Conservation (phyloP, 23 tunicate species). For the Clavelina lepadiformis region DNA sequence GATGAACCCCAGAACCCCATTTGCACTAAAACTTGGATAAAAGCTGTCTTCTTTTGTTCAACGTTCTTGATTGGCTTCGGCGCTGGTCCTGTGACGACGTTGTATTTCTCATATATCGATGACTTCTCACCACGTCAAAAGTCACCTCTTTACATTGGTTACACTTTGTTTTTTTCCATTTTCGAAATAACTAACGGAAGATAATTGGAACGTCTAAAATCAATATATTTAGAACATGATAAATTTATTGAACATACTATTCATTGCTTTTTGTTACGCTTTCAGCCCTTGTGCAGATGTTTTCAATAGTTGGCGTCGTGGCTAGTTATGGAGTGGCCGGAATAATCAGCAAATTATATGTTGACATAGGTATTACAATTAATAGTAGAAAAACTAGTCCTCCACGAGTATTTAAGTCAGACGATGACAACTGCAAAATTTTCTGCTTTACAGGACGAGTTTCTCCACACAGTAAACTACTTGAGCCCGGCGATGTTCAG, state of each 20-base stretch:
- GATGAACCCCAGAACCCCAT: no score
- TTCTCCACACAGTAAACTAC: background rate
- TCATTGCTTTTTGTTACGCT: background rate
- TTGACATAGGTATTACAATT: constrained; percentile 24
- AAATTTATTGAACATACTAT: background rate
- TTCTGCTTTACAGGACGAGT: constrained; percentile 17
- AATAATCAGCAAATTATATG: constrained; percentile 7
- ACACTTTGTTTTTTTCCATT: no score
- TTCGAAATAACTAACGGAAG: no score
- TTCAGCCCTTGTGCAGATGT: constrained; percentile 26
- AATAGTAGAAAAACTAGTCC: no score
- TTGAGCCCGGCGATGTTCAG: constrained; percentile 15
- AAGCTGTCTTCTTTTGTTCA: constrained; percentile 12
- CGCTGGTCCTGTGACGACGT: constrained; percentile 27
- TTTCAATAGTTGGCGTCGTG: constrained; percentile 19
- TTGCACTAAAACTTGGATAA: constrained; percentile 11
- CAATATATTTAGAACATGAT: no score
- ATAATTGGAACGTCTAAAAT: no score
- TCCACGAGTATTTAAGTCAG: no score
- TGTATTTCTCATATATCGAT: constrained; percentile 37
- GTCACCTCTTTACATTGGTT: constrained; percentile 20
- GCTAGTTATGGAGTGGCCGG: constrained; percentile 27
- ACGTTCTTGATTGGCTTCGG: constrained; percentile 37
- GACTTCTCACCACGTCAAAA: constrained; percentile 12
- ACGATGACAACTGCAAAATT: background rate